phyloP scores from a whole-genome alignment of 2,797 vertebrate species.

The Pelobates cultripes region DNA sequence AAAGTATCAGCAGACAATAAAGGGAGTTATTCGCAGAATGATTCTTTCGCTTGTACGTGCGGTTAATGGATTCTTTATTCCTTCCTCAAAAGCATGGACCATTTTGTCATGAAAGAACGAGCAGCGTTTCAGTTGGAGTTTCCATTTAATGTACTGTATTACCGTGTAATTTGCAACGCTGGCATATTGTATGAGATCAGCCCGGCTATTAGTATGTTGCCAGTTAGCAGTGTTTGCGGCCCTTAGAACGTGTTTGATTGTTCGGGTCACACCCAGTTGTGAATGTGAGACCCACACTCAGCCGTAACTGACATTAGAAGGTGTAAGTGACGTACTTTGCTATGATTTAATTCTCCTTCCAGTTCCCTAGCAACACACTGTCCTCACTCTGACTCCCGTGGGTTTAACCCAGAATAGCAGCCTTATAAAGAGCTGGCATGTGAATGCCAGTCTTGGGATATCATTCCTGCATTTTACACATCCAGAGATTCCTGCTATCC shows the following conservation, averaged over 20 bases:
- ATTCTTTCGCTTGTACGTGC: too few relatives aligned
- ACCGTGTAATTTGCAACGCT: too few relatives aligned
- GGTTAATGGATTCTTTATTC: too few relatives aligned
- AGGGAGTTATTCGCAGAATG: too few relatives aligned
- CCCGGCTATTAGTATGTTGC: neutral
- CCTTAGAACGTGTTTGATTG: neutral
- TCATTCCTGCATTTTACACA: conserved; percentile 15
- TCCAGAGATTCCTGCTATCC: neutral
- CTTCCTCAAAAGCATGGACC: too few relatives aligned
- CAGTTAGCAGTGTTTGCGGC: neutral
- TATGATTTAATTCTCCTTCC: conserved; percentile 30
- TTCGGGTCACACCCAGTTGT: conserved; percentile 2
- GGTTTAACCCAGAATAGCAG: conserved; percentile 47
- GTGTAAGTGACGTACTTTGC: conserved; percentile 25
- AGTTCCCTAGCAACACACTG: conserved; percentile 48
- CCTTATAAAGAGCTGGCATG: conserved; percentile 39
- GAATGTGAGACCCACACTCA: neutral
- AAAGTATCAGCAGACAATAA: too few relatives aligned
- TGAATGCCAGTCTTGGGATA: conserved; percentile 12
- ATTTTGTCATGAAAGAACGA: too few relatives aligned
- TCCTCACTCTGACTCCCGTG: conserved; percentile 34
- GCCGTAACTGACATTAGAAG: conserved; percentile 9
- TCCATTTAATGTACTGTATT: too few relatives aligned
- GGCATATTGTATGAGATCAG: neutral
- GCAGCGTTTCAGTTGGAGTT: too few relatives aligned